phyloP scores from a whole-genome alignment of 1,140 invertebrate genomes.

The Bombus balteatus region DNA sequence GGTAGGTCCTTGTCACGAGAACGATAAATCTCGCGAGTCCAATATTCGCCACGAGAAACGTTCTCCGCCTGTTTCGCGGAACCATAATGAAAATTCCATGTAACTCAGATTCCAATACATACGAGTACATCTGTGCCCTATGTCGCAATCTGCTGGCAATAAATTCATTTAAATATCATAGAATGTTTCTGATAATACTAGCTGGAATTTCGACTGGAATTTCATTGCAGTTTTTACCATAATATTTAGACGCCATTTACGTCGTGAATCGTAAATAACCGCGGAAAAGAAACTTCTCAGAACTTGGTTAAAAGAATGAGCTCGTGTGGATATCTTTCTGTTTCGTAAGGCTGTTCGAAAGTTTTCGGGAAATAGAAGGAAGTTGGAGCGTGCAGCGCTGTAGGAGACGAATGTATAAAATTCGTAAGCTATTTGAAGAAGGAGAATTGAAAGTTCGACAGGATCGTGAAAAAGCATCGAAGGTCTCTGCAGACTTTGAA shows the following conservation, averaged over 20 bases:
- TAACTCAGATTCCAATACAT: background rate
- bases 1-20: constrained; percentile 24
- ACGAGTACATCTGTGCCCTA: no score
- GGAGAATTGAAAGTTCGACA: no score
- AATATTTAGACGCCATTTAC: no score
- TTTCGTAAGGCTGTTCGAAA: background rate
- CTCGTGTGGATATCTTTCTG: background rate
- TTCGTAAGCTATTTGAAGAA: no score
- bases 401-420: no score
- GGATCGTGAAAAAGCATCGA: no score
- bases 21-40: constrained; percentile 21
- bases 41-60: constrained; percentile 26
- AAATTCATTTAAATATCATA: constrained; percentile 41
- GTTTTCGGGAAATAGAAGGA: background rate
- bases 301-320: background rate
- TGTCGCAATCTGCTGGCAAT: constrained; percentile 10
- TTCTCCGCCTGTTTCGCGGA: constrained; percentile 1
- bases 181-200: background rate
- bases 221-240: constrained; percentile 5
- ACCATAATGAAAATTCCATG: constrained; percentile 10
- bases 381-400: no score
- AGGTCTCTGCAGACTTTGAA: no score
- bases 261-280: background rate
- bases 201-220: background rate
- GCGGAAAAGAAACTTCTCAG: background rate